phyloP scores from a whole-genome alignment of 2,113 vertebrate species.

The Amia ocellicauda region DNA sequence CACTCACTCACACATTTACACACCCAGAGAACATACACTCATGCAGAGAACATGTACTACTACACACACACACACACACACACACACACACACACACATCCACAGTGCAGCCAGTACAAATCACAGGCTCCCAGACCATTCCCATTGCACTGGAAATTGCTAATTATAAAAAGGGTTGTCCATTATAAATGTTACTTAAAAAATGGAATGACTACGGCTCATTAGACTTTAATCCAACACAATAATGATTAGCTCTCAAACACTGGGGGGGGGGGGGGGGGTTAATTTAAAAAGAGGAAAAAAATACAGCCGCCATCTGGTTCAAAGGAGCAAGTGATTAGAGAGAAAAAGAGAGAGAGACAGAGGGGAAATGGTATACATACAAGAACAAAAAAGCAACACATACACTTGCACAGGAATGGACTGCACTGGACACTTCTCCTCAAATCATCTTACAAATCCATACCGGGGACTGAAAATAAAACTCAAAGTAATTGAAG shows the following conservation, averaged over 20 bases:
- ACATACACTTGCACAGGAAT: too few relatives aligned
- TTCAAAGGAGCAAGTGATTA: neutral
- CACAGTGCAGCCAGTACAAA: neutral
- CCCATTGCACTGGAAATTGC: neutral
- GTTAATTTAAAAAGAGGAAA: neutral
- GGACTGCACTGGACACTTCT: too few relatives aligned
- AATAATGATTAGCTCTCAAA: constrained; percentile 7
- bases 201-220: constrained; percentile 6
- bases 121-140: neutral
- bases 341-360: neutral
- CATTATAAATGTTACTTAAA: neutral
- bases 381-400: neutral
- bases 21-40: neutral
- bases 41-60: neutral
- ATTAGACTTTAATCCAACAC: constrained; percentile 14
- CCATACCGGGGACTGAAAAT: too few relatives aligned
- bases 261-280: neutral
- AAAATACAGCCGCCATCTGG: neutral
- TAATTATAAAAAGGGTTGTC: constrained; percentile 4
- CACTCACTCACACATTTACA: neutral
- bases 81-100: neutral
- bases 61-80: neutral
- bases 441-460: too few relatives aligned
- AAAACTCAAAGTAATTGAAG: too few relatives aligned
- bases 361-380: neutral